These are phyloP conservation scores for Mohoua ochrocephala DNA, from an alignment of 2,113 vertebrate genomes.

Conservation along the genomic window DNA sequence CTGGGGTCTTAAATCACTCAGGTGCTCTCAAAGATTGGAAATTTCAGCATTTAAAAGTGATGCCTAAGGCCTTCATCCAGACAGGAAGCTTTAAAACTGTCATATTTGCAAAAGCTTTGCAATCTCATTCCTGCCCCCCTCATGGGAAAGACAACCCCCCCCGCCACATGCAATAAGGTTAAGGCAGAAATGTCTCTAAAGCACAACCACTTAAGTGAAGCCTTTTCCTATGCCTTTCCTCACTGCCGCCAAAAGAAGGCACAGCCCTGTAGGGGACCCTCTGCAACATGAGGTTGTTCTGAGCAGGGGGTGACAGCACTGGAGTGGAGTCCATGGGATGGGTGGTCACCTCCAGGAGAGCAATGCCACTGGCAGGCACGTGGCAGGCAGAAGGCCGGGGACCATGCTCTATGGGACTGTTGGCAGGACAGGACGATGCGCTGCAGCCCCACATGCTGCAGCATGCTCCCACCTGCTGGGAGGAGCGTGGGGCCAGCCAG, in stretches of 20 bases:
- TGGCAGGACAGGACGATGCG: not conserved
- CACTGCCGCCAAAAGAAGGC: not conserved
- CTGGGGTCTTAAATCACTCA: not conserved
- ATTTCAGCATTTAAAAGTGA: not conserved
- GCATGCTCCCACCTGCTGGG: not conserved
- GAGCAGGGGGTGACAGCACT: not conserved
- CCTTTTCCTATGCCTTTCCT: not conserved
- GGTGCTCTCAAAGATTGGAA: not conserved
- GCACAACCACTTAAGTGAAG: not conserved
- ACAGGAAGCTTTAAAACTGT: not conserved
- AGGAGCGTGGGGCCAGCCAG: accelerated
- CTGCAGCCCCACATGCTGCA: accelerated
- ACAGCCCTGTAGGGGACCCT: not conserved
- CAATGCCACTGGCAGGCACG: not conserved
- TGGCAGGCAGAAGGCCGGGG: not conserved
- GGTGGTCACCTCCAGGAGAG: not conserved
- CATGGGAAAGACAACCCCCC: not conserved
- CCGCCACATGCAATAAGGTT: not conserved
- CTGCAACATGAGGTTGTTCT: not conserved
- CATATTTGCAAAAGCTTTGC: not conserved
- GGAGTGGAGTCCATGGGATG: not conserved
- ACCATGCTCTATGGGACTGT: not conserved
- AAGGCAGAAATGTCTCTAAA: not conserved
- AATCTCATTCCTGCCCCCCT: accelerated
- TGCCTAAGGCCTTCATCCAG: not conserved